Base-by-base conservation (phyloP, 2,797 vertebrate species). In the Notolepis coatsorum region DNA sequence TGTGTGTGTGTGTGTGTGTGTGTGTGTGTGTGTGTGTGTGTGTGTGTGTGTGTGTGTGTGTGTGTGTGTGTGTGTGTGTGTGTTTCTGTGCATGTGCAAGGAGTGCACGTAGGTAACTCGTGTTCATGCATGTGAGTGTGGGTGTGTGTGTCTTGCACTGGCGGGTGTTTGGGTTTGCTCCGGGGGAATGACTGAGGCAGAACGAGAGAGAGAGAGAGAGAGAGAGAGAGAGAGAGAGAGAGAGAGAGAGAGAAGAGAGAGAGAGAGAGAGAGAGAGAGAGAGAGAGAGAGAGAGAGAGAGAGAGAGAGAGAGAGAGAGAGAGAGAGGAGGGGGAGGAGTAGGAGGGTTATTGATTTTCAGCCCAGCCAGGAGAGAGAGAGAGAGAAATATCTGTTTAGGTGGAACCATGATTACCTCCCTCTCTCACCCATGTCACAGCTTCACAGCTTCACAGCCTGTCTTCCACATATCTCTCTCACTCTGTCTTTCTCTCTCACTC, bases 331-430 rank as follows among this genome's bases (percentile, higher is more conserved):
- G 47, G 2, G 17, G 21, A 10, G 12, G 20, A 21, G 17, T 21
- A 23, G 18, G 42, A 21, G 20, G 12, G 17, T 46, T 42, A 15
- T 45, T 20, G 15, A 21, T 86, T 77, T n/a, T 82, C 64, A 57
- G 59, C 60, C 65, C 55, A 65, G 77, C 68, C 70, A 74, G 63
- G 76, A 75, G 56, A 58, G 68, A 83, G 80, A 85, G 39, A 42
- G 39, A 42, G 39, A 42, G 39, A 35, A n/a, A 35, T 8, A 35
- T 87, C 73, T 81, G 85, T 89, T 89, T 85, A 80, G 84, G 78
- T 85, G 81, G 81, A 85, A 80, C 80, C 77, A 74, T 87, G 83
- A 88, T 89, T 86, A 84, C 84, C 81, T 72, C 61, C 39, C 75
- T 61, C 54, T 73, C 74, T 66, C 70, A 13, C 57, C 60, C 37